Evolutionary conservation across 2,113 vertebrate species (phyloP).

Genomic region (Silurus meridionalis): DNA sequence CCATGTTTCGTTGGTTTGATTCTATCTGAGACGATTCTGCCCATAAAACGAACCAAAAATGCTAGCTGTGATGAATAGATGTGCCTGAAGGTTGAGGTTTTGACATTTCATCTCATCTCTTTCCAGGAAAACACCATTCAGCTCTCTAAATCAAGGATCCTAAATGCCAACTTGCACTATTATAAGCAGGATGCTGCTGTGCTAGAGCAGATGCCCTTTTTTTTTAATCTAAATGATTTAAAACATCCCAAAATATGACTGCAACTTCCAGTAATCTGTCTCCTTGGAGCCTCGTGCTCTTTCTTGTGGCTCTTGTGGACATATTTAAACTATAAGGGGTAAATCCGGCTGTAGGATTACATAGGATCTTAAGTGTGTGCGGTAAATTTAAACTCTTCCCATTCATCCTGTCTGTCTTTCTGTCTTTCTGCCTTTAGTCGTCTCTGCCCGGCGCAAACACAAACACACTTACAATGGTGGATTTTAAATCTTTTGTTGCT

Average conservation of each 20-base stretch:
- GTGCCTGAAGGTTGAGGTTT: background rate
- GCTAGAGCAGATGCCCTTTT: background rate
- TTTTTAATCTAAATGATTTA: constrained; percentile 1
- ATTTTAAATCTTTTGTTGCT: constrained; percentile 81
- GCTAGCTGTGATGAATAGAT: constrained; percentile 4
- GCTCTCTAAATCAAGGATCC: background rate
- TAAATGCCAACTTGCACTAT: constrained; percentile 1
- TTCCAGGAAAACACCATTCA: background rate
- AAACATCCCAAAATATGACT: constrained; percentile 8
- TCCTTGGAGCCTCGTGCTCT: background rate
- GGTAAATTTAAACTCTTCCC: constrained; percentile 43
- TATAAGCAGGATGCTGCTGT: constrained; percentile 12
- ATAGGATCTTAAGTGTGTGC: constrained; percentile 23
- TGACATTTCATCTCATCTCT: constrained; percentile 14
- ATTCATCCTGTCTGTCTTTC: constrained; percentile 35
- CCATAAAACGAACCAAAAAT: constrained; percentile 19
- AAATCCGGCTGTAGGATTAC: constrained; percentile 32
- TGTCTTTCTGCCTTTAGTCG: background rate
- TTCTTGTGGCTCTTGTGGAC: constrained; percentile 5
- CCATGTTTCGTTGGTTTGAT: background rate
- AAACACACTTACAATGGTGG: constrained; percentile 75
- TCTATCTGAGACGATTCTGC: background rate
- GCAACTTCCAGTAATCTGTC: background rate
- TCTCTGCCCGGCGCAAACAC: constrained; percentile 57
- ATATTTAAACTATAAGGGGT: constrained; percentile 43